Evolutionary conservation across 2,797 vertebrate genomes (phyloP).

Genomic region (Loris lydekkerianus): DNA sequence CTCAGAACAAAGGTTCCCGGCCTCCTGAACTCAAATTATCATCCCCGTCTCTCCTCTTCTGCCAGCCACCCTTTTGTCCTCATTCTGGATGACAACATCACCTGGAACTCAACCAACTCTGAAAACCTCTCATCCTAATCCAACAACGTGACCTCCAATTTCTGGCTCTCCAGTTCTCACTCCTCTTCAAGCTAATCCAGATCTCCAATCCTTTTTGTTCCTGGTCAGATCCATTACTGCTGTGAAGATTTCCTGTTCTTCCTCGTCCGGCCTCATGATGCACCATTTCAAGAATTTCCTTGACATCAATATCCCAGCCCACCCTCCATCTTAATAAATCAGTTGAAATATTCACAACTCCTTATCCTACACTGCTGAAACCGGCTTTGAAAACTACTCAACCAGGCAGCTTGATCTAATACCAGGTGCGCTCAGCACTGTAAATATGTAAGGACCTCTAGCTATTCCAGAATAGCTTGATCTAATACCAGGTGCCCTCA

Average conservation of each 20-base stretch:
- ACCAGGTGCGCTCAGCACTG: neutral
- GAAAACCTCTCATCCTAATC: neutral
- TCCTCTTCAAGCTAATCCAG: neutral
- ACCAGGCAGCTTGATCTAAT: neutral
- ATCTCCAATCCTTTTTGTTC: neutral
- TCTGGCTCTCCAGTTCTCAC: neutral
- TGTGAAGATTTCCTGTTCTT: slow-evolving; percentile 36
- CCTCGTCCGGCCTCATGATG: too few species aligned
- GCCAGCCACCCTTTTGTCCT: neutral
- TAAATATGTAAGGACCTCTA: neutral
- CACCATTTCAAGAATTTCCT: neutral
- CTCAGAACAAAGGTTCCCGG: neutral
- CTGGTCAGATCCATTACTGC: neutral
- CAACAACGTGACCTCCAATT: neutral
- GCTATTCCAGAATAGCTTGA: neutral
- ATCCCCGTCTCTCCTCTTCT: neutral
- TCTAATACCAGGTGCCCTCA: neutral
- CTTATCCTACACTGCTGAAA: neutral
- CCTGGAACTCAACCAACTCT: neutral
- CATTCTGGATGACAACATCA: slow-evolving; percentile 7
- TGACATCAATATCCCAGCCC: neutral
- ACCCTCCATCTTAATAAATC: neutral
- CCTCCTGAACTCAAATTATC: neutral
- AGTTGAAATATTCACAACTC: neutral
- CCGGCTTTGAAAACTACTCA: neutral